phyloP scores from a whole-genome alignment of 2,113 vertebrate genomes.

The Asarcornis scutulata region DNA sequence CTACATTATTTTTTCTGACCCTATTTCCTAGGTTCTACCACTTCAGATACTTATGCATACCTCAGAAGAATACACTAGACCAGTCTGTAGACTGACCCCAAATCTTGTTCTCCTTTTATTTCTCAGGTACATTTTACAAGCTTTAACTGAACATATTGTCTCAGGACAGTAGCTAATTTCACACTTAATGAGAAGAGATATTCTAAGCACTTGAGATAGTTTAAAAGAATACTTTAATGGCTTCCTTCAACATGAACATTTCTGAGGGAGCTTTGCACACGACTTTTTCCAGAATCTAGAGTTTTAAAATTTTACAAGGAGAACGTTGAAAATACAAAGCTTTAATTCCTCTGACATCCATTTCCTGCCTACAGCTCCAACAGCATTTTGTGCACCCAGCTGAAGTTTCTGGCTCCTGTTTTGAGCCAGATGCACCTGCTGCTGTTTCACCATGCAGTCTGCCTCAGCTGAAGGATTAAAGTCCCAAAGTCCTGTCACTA shows the following conservation, averaged over 20 bases:
- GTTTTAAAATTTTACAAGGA: neutral
- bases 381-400: neutral
- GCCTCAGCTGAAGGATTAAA: neutral
- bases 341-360: neutral
- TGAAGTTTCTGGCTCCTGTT: neutral
- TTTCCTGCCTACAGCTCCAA: neutral
- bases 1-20: neutral
- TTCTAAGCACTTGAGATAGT: neutral
- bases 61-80: neutral
- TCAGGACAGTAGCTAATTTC: neutral
- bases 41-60: neutral
- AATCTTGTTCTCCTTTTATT: neutral
- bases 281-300: neutral
- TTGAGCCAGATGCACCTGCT: neutral
- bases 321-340: neutral
- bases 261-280: neutral
- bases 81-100: neutral
- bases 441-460: neutral
- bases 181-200: neutral
- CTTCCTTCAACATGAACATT: neutral
- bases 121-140: neutral
- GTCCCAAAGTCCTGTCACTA: neutral
- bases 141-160: neutral
- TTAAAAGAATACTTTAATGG: neutral
- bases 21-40: neutral